Evolutionary conservation across 2,888 invertebrate genomes (phyloP).

Genomic region (Gymnocheta viridis): DNA sequence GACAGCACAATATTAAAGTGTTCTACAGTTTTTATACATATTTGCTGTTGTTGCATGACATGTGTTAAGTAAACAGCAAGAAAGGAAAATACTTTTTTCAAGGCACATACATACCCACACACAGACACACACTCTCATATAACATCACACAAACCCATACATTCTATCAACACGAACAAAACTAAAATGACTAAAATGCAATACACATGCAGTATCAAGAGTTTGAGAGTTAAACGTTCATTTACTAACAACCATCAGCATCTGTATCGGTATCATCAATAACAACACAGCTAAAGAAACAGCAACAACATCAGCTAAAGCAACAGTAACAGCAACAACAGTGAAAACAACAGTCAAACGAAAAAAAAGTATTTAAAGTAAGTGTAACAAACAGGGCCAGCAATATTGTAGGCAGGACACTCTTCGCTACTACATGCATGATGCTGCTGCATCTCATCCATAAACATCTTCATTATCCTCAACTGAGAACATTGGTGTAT

Average conservation of each 20-base stretch:
- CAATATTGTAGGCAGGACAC: constrained; percentile 15
- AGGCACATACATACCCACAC: constrained; percentile 17
- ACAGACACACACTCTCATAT: neutral
- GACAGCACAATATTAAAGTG: constrained; percentile 41
- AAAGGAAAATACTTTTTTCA: constrained; percentile 31
- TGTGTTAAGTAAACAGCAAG: constrained; percentile 43
- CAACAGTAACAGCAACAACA: neutral
- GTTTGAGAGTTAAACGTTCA: constrained; percentile 50
- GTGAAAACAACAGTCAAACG: neutral
- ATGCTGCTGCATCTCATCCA: constrained; percentile 8
- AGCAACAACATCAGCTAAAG: constrained; percentile 4
- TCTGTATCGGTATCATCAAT: constrained; percentile 53
- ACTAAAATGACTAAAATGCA: neutral
- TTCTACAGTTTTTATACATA: constrained; percentile 22
- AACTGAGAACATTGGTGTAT: neutral
- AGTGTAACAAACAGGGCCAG: constrained; percentile 20
- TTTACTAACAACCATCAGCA: constrained; percentile 45
- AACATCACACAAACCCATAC: neutral
- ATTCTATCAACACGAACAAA: neutral
- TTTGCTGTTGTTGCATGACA: constrained; percentile 5
- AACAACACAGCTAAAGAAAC: constrained; percentile 34
- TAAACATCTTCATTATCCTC: constrained; percentile 46
- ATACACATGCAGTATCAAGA: neutral
- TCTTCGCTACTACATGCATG: constrained; percentile 23
- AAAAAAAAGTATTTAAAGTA: constrained; percentile 14